Percentiles rank a stretch among this genome's conserved stretches.
phyloP scores from a whole-genome alignment of 2,797 vertebrate species.

The Heliangelus exortis region DNA sequence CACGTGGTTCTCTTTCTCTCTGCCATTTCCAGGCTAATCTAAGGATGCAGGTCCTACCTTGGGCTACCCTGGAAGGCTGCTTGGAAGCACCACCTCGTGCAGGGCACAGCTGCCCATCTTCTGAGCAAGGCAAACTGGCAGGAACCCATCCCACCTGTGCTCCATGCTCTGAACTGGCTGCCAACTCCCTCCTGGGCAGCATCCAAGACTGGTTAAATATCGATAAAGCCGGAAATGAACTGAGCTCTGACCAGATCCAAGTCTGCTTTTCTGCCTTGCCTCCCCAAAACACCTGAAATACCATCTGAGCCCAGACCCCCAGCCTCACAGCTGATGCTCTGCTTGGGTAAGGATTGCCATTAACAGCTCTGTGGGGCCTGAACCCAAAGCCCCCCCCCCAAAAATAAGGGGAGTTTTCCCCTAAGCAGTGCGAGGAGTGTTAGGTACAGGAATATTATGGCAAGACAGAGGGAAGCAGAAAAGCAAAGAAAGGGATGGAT shows the following conservation, averaged over 20 bases:
- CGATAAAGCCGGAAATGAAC: slow-evolving; percentile 67
- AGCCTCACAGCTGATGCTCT: background rate
- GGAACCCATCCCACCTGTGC: slow-evolving; percentile 59
- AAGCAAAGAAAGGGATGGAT: background rate
- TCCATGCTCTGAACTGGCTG: slow-evolving; percentile 58
- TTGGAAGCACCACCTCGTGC: background rate
- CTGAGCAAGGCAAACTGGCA: slow-evolving; percentile 65
- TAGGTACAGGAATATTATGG: background rate
- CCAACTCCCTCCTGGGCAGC: slow-evolving; percentile 43
- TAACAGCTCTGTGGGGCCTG: background rate
- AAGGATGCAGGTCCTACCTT: slow-evolving; percentile 54
- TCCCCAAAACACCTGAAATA: slow-evolving; percentile 49
- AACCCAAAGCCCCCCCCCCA: background rate
- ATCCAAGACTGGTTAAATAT: slow-evolving; percentile 68
- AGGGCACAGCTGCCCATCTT: slow-evolving; percentile 61
- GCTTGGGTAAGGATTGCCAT: background rate
- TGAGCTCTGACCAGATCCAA: slow-evolving; percentile 19
- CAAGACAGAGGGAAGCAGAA: background rate
- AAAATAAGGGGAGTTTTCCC: background rate
- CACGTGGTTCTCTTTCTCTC: background rate
- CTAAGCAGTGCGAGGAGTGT: accelerated
- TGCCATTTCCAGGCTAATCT: slow-evolving; percentile 32
- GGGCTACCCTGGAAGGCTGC: slow-evolving; percentile 59
- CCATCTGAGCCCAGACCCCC: slow-evolving; percentile 28
- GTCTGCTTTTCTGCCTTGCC: slow-evolving; percentile 48